These are phyloP conservation scores for Pipa parva DNA, from an alignment of 2,113 vertebrate species.

Conservation along the genomic window DNA sequence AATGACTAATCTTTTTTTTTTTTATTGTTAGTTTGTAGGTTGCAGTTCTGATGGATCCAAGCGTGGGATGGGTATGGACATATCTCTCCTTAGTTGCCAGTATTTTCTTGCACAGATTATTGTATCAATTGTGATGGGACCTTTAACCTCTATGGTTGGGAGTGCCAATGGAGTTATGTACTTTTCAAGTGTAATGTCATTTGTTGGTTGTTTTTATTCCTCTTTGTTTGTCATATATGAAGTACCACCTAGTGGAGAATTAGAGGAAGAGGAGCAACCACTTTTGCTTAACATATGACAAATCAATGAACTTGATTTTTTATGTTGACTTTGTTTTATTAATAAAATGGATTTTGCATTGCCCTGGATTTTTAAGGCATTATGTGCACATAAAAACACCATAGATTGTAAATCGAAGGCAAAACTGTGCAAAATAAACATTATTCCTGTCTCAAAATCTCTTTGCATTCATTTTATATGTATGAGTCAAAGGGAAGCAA, in stretches of 20 bases:
- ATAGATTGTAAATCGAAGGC: not conserved
- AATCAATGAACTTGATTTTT: not conserved
- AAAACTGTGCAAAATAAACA: conserved; percentile 20
- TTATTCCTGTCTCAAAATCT: not conserved
- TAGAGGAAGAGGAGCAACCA: conserved; percentile 78
- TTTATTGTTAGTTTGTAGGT: conserved; percentile 74
- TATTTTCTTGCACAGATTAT: conserved; percentile 95
- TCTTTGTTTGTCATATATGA: conserved; percentile 91
- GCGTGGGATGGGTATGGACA: conserved; percentile 92
- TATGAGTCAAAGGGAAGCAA: not conserved
- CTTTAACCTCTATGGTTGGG: conserved; percentile 87
- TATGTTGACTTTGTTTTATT: conserved; percentile 2
- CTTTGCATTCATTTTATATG: not conserved
- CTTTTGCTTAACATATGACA: conserved; percentile 71
- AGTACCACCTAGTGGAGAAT: conserved; percentile 71
- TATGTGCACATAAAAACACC: not conserved
- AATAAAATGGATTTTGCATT: not conserved
- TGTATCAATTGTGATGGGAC: conserved; percentile 88
- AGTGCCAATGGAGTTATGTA: conserved; percentile 95
- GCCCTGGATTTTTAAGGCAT: not conserved
- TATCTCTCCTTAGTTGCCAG: conserved; percentile 95
- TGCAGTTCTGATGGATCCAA: conserved; percentile 74
- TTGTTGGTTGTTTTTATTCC: conserved; percentile 90
- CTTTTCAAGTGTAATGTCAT: conserved; percentile 89
- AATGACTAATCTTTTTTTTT: not conserved